A percentile compares a stretch with the other conserved stretches of the same genome.
Conservation (phyloP, 2,888 invertebrate species). For the Melangyna quadrimaculata region DNA sequence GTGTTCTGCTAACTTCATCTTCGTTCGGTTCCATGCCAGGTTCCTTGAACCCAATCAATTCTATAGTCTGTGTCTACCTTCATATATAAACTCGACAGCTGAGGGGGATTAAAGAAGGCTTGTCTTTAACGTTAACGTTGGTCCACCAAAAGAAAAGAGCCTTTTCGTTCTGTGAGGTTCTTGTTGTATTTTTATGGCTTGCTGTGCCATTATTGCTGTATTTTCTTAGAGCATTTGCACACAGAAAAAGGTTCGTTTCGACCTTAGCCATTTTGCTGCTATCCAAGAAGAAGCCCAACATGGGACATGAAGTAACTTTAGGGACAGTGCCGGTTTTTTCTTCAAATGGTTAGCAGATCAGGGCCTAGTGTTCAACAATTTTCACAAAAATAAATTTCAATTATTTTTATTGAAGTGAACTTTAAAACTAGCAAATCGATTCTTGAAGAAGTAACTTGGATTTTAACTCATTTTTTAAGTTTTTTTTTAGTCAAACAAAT, state of each 20-base stretch:
- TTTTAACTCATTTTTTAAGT: no score
- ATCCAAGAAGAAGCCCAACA: conserved; percentile 40
- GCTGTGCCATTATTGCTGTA: conserved; percentile 48
- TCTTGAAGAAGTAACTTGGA: no score
- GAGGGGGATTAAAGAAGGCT: not conserved
- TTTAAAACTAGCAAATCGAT: no score
- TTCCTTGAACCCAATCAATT: conserved; percentile 66
- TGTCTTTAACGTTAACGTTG: not conserved
- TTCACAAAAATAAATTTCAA: no score
- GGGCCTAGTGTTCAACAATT: not conserved
- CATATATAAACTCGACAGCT: conserved; percentile 1
- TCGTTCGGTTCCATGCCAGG: conserved; percentile 23
- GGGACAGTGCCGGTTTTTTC: not conserved
- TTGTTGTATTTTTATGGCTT: conserved; percentile 13
- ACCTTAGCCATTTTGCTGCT: conserved; percentile 49
- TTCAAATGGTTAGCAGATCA: not conserved
- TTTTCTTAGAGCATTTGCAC: conserved; percentile 52
- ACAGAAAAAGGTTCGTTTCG: conserved; percentile 55
- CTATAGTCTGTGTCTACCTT: not conserved
- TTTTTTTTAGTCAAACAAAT: no score
- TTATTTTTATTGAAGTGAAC: no score
- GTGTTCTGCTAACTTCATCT: conserved; percentile 60
- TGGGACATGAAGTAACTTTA: not conserved
- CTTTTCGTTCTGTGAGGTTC: conserved; percentile 11
- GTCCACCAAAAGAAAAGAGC: conserved; percentile 47